These are phyloP conservation scores for Tyrannus savana DNA, from an alignment of 2,113 vertebrate species.

Conservation along the genomic window DNA sequence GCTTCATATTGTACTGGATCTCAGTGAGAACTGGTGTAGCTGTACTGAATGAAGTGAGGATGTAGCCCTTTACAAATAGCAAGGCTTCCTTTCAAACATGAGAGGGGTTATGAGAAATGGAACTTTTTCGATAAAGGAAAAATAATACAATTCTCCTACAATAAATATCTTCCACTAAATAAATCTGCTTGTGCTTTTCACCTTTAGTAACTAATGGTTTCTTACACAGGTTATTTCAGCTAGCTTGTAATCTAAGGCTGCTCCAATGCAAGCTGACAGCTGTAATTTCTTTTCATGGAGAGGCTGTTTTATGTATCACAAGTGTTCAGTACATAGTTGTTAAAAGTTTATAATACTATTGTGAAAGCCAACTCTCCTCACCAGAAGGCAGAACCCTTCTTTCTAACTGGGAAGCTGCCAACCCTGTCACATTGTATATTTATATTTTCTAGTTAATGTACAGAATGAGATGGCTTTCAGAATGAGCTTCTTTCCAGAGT, in stretches of 20 bases:
- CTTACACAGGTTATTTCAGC: slow-evolving; percentile 71
- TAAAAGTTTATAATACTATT: slow-evolving; percentile 76
- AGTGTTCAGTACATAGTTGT: slow-evolving; percentile 81
- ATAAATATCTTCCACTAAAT: slow-evolving; percentile 64
- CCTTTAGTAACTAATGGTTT: slow-evolving; percentile 66
- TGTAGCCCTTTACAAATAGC: background rate
- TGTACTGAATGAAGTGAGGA: background rate
- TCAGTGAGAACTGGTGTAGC: background rate
- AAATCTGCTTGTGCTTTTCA: slow-evolving; percentile 74
- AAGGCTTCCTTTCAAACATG: background rate
- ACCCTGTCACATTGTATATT: slow-evolving; percentile 78
- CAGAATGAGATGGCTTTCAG: slow-evolving; percentile 19
- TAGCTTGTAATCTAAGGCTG: slow-evolving; percentile 79
- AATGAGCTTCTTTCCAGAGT: slow-evolving; percentile 42
- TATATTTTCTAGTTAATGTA: slow-evolving; percentile 63
- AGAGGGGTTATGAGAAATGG: slow-evolving; percentile 26
- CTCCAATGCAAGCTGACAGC: slow-evolving; percentile 79
- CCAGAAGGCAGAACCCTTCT: slow-evolving; percentile 70
- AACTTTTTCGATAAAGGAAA: slow-evolving; percentile 4
- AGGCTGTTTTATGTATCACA: slow-evolving; percentile 84
- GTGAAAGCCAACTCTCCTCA: slow-evolving; percentile 76
- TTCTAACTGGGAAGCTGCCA: slow-evolving; percentile 73
- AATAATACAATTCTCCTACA: background rate
- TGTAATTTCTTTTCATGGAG: slow-evolving; percentile 83
- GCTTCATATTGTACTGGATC: background rate